Evolutionary conservation across 2,888 invertebrate species (phyloP).

Genomic region (Mimachlamys varia): DNA sequence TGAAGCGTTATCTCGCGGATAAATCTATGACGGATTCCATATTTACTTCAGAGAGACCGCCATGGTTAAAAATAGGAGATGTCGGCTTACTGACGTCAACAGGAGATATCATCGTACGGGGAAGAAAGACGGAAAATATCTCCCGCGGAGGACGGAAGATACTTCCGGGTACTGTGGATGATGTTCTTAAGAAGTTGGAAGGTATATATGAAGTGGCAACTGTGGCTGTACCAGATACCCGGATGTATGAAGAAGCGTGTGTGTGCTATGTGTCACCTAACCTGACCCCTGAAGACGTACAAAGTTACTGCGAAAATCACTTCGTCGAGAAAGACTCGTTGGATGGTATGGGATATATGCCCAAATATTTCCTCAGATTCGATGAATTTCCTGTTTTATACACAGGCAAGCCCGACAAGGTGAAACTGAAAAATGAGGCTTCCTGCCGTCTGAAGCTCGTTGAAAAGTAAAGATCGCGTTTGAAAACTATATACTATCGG

Average conservation of each 20-base stretch:
- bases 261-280: not conserved
- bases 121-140: not conserved
- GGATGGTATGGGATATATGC: slow-evolving; percentile 45
- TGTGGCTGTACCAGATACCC: not conserved
- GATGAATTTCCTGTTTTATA: not conserved
- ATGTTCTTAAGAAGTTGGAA: not conserved
- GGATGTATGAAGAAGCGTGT: slow-evolving; percentile 3
- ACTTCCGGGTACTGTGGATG: not conserved
- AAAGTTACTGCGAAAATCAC: not conserved
- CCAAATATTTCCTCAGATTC: slow-evolving; percentile 38
- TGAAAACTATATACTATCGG: no score
- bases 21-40: not conserved
- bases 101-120: not conserved
- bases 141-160: not conserved
- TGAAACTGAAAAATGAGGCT: slow-evolving; percentile 39
- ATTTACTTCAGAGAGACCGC: not conserved
- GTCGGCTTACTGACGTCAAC: not conserved
- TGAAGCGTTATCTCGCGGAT: not conserved
- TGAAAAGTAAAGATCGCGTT: not conserved
- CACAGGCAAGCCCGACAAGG: slow-evolving; percentile 42
- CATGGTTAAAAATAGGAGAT: not conserved
- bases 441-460: slow-evolving; percentile 4
- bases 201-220: not conserved
- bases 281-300: not conserved
- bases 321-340: not conserved